phyloP scores from a whole-genome alignment of 2,888 invertebrate genomes.

The Drosophila nr. medialis region DNA sequence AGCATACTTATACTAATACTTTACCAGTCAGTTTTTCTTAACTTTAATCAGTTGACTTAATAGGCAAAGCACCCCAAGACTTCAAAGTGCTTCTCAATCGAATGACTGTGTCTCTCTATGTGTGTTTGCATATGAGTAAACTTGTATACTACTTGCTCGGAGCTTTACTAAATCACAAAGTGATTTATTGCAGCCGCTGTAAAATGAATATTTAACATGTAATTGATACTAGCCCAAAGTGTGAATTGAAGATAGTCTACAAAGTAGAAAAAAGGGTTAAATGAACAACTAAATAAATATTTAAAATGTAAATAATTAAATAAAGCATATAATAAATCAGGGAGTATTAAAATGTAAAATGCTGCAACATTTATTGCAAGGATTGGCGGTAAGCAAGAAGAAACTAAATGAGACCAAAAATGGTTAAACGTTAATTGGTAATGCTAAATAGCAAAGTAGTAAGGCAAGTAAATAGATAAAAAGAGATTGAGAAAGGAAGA shows the following conservation, averaged over 20 bases:
- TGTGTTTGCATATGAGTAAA: not conserved
- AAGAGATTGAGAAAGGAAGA: not conserved
- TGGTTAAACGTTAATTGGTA: not conserved
- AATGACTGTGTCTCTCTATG: not conserved
- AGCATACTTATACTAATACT: conserved; percentile 22
- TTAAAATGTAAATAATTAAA: not conserved
- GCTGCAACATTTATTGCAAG: not conserved
- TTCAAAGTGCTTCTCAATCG: conserved; percentile 31
- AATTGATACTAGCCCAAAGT: not conserved
- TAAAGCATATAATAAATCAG: not conserved
- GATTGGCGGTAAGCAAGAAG: not conserved
- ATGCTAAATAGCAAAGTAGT: not conserved
- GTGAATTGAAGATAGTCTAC: not conserved
- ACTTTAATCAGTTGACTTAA: conserved; percentile 50
- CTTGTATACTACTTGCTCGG: not conserved
- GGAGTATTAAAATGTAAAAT: not conserved
- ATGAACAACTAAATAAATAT: not conserved
- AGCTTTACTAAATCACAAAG: conserved; percentile 9
- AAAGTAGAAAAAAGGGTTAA: not conserved
- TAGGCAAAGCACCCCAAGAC: conserved; percentile 44
- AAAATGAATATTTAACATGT: not conserved
- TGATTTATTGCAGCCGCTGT: conserved; percentile 2
- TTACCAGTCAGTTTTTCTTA: conserved; percentile 41
- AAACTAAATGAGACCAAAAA: not conserved
- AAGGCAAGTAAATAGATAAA: not conserved